These are phyloP conservation scores for Pachyuromys duprasi DNA, from an alignment of 2,797 vertebrate species.

Conservation along the genomic window DNA sequence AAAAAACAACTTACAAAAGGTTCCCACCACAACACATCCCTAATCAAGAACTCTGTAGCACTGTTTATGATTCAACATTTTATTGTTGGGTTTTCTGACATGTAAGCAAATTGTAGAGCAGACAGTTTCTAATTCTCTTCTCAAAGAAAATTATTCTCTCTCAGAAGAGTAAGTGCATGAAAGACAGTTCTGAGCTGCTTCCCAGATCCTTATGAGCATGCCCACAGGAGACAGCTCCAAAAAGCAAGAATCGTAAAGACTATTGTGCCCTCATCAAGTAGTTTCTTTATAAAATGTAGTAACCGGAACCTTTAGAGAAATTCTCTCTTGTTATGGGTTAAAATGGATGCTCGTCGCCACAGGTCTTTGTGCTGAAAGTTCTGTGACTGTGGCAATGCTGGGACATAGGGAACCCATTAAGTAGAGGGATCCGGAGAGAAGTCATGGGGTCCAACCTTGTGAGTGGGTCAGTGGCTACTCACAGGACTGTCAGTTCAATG, in stretches of 20 bases:
- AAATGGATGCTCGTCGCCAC: not conserved
- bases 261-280: not conserved
- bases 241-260: not conserved
- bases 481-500: not conserved
- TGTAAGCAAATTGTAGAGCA: not conserved
- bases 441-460: too few species aligned
- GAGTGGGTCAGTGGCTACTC: too few species aligned
- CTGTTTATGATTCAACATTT: not conserved
- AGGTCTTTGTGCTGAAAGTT: not conserved
- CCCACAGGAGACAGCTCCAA: not conserved
- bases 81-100: not conserved
- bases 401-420: not conserved
- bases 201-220: not conserved
- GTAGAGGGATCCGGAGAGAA: not conserved
- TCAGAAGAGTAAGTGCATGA: accelerated
- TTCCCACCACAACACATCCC: not conserved
- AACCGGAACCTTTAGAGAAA: not conserved
- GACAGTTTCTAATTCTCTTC: not conserved
- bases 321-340: not conserved
- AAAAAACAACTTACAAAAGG: not conserved
- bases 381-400: too few species aligned
- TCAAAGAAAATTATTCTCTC: not conserved
- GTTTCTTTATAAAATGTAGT: not conserved
- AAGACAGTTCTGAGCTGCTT: not conserved
- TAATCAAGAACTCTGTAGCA: not conserved